Evolutionary conservation across 37 sponge, comb jelly and placozoan species (phyloP), one percentile per base, ranked within the genome.

Genomic region (Chondrilla cf. caribensis): DNA sequence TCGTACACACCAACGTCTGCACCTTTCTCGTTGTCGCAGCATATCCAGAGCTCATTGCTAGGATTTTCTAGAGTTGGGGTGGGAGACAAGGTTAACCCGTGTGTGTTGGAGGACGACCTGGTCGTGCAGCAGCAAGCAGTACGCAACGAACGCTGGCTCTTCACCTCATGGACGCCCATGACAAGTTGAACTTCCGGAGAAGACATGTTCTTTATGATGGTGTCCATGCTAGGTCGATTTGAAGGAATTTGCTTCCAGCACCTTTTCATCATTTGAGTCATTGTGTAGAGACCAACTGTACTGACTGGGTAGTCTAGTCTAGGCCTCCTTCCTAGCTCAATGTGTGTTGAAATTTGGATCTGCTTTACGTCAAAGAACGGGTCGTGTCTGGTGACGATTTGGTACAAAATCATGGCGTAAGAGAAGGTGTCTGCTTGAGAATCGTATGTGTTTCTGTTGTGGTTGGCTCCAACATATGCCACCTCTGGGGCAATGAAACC

Each of bases 401-500:
- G 77, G 26, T 81, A 86, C 8, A 86, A 66, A 2, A 81, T 11
- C 82, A 86, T 86, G 15, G 70, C 87, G 81, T 70, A 86, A 0
- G 87, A 86, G 47, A 86, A 86, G 32, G 81, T 81, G 77, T 86
- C 87, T 32, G 82, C 87, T 54, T 58, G 31, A 28, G 36, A 44
- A 42, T 86, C 79, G 43, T 86, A 86, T 9, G 32, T 40, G 57
- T 55, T n/a, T 22, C 47, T 38, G 9, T 35, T 57, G 33, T 44
- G 38, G 33, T 17, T 55, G 28, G 31, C 24, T 3, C 70, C 80
- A 60, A 79, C 28, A 40, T 84, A 55, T 0, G 71, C 33, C 40
- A 88, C 79, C 55, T 88, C 89, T 0, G 89, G 89, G 0, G 89
- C 89, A 38, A 54, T 84, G 76, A 84, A 84, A 3, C 85, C 89